Base-by-base conservation (phyloP, 1,140 invertebrate species). In the Triops cancriformis region DNA sequence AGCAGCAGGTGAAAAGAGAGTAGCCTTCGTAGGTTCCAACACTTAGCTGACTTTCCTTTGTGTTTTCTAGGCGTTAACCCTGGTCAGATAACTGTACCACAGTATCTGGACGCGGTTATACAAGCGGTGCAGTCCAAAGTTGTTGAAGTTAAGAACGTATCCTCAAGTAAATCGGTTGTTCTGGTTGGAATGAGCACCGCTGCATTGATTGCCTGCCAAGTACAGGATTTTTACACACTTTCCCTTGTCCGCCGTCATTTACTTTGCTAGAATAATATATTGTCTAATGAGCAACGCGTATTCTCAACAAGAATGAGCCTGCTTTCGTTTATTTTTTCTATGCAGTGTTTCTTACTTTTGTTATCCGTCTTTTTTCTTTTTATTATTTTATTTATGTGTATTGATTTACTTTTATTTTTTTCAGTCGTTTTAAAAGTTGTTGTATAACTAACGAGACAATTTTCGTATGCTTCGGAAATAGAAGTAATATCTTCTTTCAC, bases 151-250 rank as follows among this genome's bases (percentile, higher is more conserved):
- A 88, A 89, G 82, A 85, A 85, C 9, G 90, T 91, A 78, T 89
- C 87, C 83, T 87, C 90, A 4, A 89, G 88, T n/a, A 87, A 90
- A 80, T 90, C 91, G 26, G 89, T 95, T 43, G 89, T 94, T 75
- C 84, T 95, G 0, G 83, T 94, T 76, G 94, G 94, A 14, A 92
- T 93, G 82, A 90, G 91, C 81, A 87, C 89, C 73, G 93, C 92
- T 12, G 88, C 92, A 51, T 86, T 92, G 0, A 84, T 95, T 41
- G 92, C 93, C 0, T 64, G 51, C 51, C 51, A 64, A 64, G 51
- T 64, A 64, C 7, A 18, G 14, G 51, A 64, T n/a, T 6, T n/a
- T 64, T 64, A 85, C 81, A 83, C n/a, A 84, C 82, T 64, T 72
- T 51, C 31, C 14, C 73, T 76, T 79, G 37, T n/a, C 28, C 7